Evolutionary conservation across 2,888 invertebrate genomes (phyloP).

Genomic region (Plebejus anna): DNA sequence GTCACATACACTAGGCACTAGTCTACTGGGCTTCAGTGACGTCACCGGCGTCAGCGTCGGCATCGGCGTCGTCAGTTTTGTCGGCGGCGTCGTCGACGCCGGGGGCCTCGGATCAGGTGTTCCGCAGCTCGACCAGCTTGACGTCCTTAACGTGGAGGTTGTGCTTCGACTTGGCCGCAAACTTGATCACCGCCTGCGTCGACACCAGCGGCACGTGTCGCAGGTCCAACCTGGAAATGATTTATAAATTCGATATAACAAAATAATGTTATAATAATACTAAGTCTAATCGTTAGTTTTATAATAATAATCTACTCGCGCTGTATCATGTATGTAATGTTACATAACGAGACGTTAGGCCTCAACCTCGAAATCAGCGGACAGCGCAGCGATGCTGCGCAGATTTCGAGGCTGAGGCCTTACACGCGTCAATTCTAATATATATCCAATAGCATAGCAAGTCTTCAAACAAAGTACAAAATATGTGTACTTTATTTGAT

Average conservation of each 20-base stretch:
- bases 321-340: no score
- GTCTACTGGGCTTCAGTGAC: not conserved
- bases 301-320: no score
- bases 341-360: no score
- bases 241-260: not conserved
- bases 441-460: no score
- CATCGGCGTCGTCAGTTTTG: constrained; percentile 28
- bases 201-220: constrained; percentile 90
- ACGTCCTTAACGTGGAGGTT: constrained; percentile 89
- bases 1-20: not conserved
- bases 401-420: no score
- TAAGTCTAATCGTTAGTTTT: not conserved
- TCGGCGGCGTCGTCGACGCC: constrained; percentile 36
- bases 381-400: no score
- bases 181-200: constrained; percentile 90
- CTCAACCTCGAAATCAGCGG: no score
- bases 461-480: no score
- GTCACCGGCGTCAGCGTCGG: not conserved
- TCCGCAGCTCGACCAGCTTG: constrained; percentile 84
- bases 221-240: constrained; percentile 81
- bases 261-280: not conserved
- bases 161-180: constrained; percentile 89
- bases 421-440: no score
- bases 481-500: no score
- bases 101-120: constrained; percentile 62